Conservation (phyloP, 2,113 vertebrate species). For the Mus spicilegus region DNA sequence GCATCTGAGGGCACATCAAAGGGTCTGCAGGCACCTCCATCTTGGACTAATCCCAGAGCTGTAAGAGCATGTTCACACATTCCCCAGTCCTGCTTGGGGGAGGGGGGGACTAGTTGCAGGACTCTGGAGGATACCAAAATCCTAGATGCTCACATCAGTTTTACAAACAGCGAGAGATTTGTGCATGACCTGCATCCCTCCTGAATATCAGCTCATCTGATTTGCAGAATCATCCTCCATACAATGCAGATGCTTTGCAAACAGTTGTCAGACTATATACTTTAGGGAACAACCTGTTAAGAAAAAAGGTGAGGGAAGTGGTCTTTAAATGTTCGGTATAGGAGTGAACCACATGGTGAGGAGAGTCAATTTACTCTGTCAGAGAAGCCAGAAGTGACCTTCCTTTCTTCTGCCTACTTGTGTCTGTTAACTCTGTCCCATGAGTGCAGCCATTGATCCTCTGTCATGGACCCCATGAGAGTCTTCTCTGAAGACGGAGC, state of each 20-base stretch:
- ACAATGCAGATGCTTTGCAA: neutral
- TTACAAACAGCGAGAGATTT: neutral
- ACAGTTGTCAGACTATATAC: neutral
- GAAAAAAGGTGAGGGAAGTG: neutral
- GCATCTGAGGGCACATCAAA: too few species aligned
- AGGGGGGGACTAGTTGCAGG: neutral
- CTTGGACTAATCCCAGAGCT: neutral
- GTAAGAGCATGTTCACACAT: neutral
- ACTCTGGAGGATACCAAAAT: neutral
- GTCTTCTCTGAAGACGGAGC: neutral
- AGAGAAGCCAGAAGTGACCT: neutral
- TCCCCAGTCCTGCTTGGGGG: too few species aligned
- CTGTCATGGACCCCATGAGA: rapidly evolving
- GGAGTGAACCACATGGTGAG: neutral
- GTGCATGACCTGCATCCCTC: neutral
- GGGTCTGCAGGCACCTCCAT: neutral
- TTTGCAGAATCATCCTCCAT: too few species aligned
- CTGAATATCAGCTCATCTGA: neutral
- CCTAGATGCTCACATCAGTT: neutral
- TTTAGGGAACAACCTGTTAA: neutral
- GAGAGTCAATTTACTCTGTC: neutral
- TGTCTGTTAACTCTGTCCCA: neutral
- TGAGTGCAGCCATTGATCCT: too few species aligned
- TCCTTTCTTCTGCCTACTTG: neutral
- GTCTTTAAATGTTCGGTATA: neutral